Conservation (phyloP, 2,113 vertebrate species). For the Falco punctatus region DNA sequence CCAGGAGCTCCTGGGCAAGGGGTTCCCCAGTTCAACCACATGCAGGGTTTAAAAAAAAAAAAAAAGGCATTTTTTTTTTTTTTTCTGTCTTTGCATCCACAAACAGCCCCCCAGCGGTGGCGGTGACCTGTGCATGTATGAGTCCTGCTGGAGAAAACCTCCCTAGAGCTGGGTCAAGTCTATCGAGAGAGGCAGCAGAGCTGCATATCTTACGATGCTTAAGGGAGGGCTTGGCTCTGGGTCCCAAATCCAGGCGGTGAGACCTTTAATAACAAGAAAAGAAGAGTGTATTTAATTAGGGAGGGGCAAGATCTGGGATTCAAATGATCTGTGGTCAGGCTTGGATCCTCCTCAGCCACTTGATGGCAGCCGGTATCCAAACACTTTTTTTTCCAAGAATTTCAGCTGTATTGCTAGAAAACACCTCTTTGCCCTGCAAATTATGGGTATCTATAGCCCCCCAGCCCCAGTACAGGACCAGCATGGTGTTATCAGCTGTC, state of each 20-base stretch:
- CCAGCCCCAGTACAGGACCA: no score
- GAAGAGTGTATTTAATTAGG: not conserved
- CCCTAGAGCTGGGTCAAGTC: not conserved
- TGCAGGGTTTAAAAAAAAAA: no score
- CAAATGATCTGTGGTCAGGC: not conserved
- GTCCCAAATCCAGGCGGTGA: not conserved
- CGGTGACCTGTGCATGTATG: accelerated
- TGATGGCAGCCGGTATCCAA: not conserved
- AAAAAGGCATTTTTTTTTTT: not conserved
- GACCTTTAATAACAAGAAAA: not conserved
- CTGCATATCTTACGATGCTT: slow-evolving; percentile 33
- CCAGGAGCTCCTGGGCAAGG: not conserved
- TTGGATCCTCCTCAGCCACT: not conserved
- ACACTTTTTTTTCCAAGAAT: accelerated
- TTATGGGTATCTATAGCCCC: accelerated
- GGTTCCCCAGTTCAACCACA: not conserved
- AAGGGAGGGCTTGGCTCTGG: not conserved
- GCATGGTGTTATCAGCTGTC: no score
- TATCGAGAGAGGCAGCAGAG: not conserved
- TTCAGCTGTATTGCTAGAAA: not conserved
- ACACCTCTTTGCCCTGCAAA: not conserved
- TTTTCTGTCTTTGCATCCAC: not conserved
- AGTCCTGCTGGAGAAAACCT: not conserved
- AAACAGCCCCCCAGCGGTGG: not conserved
- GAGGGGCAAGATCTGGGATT: not conserved